These are phyloP conservation scores for Zoanthus gigantus DNA, from an alignment of 92 coral and sea anemone species.

Conservation along the genomic window DNA sequence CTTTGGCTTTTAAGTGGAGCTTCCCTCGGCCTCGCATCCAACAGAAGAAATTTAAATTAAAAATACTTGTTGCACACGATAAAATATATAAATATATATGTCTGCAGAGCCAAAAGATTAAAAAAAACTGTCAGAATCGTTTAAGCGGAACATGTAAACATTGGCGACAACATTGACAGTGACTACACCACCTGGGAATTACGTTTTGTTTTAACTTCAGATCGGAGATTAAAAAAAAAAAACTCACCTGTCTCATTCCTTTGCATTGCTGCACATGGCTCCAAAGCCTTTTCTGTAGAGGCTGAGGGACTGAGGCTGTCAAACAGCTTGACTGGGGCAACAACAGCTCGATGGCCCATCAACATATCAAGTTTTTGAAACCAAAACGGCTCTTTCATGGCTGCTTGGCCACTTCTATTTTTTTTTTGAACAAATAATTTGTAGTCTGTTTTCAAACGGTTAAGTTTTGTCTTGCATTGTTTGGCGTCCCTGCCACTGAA, in stretches of 20 bases:
- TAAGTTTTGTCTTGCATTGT: not conserved
- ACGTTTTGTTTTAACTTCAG: constrained; percentile 8
- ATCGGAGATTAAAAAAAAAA: not conserved
- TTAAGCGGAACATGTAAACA: not conserved
- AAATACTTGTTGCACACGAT: not conserved
- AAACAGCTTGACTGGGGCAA: constrained; percentile 5
- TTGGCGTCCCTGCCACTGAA: constrained; percentile 17
- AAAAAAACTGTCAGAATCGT: not conserved
- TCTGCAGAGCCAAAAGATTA: not conserved
- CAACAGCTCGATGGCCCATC: constrained; percentile 1
- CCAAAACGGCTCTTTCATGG: constrained; percentile 11
- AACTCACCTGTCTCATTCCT: not conserved
- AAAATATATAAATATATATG: not conserved
- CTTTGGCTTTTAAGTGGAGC: not conserved
- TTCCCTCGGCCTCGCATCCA: not conserved
- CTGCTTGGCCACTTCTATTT: constrained; percentile 16
- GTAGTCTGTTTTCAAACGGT: constrained; percentile 11
- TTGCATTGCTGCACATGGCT: not conserved
- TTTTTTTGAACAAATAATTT: constrained; percentile 5
- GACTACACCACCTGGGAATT: not conserved
- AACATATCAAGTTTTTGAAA: not conserved
- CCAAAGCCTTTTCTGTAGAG: not conserved
- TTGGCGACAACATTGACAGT: not conserved
- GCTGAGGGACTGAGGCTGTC: constrained; percentile 11
- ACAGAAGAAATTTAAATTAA: not conserved